Evolutionary conservation across 2,113 vertebrate species (phyloP).

Genomic region (Saccopteryx leptura): DNA sequence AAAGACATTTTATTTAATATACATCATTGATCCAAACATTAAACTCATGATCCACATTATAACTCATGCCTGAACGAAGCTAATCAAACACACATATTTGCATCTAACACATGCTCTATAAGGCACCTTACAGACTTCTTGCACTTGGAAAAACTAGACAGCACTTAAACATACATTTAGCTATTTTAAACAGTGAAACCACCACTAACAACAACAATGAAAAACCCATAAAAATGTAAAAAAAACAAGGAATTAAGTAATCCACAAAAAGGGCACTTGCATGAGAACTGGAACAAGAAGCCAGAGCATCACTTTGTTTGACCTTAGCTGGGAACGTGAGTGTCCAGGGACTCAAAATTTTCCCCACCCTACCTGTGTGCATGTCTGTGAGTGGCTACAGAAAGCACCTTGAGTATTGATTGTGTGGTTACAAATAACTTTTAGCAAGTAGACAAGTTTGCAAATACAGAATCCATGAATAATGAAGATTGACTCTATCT

Average conservation of each 20-base stretch:
- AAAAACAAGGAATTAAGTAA: background rate
- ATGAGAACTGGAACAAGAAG: background rate
- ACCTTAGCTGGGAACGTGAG: background rate
- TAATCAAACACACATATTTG: background rate
- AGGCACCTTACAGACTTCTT: background rate
- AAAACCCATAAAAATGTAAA: background rate
- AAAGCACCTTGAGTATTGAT: background rate
- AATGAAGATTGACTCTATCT: constrained; percentile 19
- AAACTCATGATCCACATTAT: background rate
- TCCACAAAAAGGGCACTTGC: background rate
- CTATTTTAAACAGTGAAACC: constrained; percentile 7
- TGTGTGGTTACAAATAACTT: background rate
- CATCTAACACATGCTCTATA: background rate
- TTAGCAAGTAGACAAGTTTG: background rate
- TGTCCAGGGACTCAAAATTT: background rate
- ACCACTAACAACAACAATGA: background rate
- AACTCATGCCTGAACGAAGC: background rate
- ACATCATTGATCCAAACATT: background rate
- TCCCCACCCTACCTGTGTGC: too few relatives aligned
- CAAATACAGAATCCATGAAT: constrained; percentile 26
- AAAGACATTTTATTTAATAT: background rate
- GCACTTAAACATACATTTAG: background rate
- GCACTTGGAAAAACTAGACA: background rate
- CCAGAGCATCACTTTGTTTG: background rate
- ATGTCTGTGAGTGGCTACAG: background rate